Evolutionary conservation across 2,797 vertebrate species (phyloP), one percentile per base, ranked within the genome.

Genomic region (Hippocampus kuda): DNA sequence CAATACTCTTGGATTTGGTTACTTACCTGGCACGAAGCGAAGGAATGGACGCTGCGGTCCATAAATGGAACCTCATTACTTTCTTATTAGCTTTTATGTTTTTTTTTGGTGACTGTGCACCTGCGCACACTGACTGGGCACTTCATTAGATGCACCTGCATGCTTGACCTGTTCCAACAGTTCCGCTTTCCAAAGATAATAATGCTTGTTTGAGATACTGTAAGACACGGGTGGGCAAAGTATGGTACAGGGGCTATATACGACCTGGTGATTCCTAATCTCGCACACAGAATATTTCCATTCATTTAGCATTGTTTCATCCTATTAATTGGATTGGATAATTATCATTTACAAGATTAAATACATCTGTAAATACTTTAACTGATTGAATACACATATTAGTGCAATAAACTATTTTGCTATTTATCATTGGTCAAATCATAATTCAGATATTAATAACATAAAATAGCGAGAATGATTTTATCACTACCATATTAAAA

Each of bases 1-100:
- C 86, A 86, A 88, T 86, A 81, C 79, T 68, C 76, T 79, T 67
- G 69, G 86, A 83, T 89, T 85, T 20, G 71, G 88, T 90, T 88
- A 86, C 87, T 74, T 81, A 84, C 81, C 84, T 89, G 85, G 86
- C 83, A 87, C 74, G 76, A 46, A 75, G 72, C 69, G 22, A 76
- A 79, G 73, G 76, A 74, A 75, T 83, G 71, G 69, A 75, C 71
- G 84, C 83, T 74, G 13, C 75, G 83, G 75, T 80, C 77, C 77
- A 82, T 84, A 84, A 85, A 64, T 2, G 49, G 26, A 9, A 74
- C 78, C 71, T 81, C 73, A 83, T 83, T 76, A 72, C 69, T 73
- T 81, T 65, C 63, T 27, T 77, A 86, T 84, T 76, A 81, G 80
- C 77, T 76, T 75, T 51, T 61, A 57, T 12, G 26, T 67, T 66